Percentiles rank a stretch among this genome's conserved stretches.
These are phyloP conservation scores for Chiloscyllium plagiosum DNA, from an alignment of 2,113 vertebrate species.

Conservation along the genomic window DNA sequence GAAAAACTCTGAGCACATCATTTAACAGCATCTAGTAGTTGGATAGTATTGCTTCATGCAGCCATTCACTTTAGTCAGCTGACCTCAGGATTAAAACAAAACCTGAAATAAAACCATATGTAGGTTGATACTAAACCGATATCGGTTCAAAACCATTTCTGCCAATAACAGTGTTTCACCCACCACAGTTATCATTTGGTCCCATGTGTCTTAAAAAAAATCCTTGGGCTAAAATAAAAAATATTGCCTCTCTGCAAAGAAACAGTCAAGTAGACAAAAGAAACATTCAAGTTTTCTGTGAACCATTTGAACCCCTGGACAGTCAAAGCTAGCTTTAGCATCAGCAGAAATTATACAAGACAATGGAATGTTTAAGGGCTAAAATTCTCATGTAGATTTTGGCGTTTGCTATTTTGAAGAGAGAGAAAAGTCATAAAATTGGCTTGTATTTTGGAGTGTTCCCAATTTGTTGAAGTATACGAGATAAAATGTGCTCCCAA, in stretches of 20 bases:
- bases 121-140: not conserved
- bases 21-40: slow-evolving; percentile 1
- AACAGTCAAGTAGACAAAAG: not conserved
- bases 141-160: not conserved
- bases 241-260: not conserved
- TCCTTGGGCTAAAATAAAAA: not conserved
- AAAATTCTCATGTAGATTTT: not conserved
- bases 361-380: not conserved
- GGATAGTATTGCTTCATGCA: not conserved
- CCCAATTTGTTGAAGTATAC: not conserved
- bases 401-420: not conserved
- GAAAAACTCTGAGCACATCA: not conserved
- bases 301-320: not conserved
- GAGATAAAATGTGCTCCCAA: not conserved
- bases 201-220: not conserved
- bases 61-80: not conserved
- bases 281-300: not conserved
- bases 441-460: not conserved
- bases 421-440: not conserved
- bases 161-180: not conserved
- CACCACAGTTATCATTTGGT: not conserved
- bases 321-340: not conserved
- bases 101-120: not conserved
- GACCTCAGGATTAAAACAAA: not conserved
- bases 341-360: not conserved